These are phyloP conservation scores for Trichacis sp. DNA, from an alignment of 2,888 invertebrate genomes.

Conservation along the genomic window DNA sequence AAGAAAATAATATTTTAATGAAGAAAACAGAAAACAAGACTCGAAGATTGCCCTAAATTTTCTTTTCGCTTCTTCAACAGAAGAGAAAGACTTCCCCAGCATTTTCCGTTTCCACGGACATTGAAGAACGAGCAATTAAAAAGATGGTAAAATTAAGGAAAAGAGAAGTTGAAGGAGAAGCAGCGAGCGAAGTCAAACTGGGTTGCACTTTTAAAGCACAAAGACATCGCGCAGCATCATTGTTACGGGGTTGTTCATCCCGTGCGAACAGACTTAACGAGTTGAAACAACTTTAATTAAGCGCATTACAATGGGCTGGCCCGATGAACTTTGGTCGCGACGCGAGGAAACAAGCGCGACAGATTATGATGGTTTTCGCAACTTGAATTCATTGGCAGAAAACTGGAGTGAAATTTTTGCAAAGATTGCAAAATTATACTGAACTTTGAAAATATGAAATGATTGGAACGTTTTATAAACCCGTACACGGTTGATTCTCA, in stretches of 20 bases:
- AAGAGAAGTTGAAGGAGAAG: constrained; percentile 15
- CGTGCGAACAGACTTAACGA: constrained; percentile 66
- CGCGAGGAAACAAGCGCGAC: background rate
- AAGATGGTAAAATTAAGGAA: background rate
- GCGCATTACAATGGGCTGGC: constrained; percentile 57
- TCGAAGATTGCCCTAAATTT: no score
- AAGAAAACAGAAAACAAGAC: no score
- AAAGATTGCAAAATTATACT: no score
- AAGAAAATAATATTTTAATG: no score
- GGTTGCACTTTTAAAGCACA: background rate
- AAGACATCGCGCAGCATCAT: constrained; percentile 13
- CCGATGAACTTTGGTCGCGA: constrained; percentile 50
- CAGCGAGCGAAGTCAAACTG: constrained; percentile 26
- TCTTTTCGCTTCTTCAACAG: no score
- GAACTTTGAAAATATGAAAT: no score
- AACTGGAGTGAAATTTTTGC: no score
- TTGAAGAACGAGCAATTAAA: background rate
- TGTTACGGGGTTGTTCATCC: constrained; percentile 49
- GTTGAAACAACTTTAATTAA: constrained; percentile 68
- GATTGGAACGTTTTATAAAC: no score
- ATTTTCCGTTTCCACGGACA: no score
- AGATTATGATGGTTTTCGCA: background rate
- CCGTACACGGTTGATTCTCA: no score
- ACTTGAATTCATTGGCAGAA: no score
- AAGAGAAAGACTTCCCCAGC: no score